phyloP scores from a whole-genome alignment of 92 coral and sea anemone species.

The Porites lobata region DNA sequence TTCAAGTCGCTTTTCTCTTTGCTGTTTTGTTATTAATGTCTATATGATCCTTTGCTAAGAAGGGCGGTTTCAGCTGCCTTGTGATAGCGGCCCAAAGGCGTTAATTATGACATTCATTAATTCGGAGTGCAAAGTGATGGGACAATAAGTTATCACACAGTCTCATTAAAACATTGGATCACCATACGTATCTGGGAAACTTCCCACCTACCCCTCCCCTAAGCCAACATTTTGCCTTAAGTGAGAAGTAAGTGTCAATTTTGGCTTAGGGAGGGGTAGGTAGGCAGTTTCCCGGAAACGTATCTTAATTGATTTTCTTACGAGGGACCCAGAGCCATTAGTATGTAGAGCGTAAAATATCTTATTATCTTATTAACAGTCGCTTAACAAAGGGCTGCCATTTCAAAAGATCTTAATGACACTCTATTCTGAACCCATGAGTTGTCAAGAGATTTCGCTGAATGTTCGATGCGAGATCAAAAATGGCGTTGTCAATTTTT shows the following conservation, averaged over 20 bases:
- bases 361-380: neutral
- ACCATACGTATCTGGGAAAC: neutral
- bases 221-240: too few relatives aligned
- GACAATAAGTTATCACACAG: neutral
- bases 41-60: neutral
- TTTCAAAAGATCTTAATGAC: conserved; percentile 17
- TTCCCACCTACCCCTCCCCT: too few relatives aligned
- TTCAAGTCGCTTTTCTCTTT: too few relatives aligned
- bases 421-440: neutral
- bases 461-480: neutral
- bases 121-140: neutral
- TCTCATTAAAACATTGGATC: neutral
- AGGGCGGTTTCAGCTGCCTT: neutral
- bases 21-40: too few relatives aligned
- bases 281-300: too few relatives aligned
- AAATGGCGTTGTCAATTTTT: neutral
- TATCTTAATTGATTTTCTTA: neutral
- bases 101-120: neutral
- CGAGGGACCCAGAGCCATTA: neutral
- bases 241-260: too few relatives aligned
- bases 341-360: neutral
- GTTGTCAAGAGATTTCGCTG: neutral
- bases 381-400: neutral
- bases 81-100: neutral
- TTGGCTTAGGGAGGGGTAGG: too few relatives aligned